Base-by-base conservation (phyloP, 2,797 vertebrate genomes). In the Peromyscus nudipes region DNA sequence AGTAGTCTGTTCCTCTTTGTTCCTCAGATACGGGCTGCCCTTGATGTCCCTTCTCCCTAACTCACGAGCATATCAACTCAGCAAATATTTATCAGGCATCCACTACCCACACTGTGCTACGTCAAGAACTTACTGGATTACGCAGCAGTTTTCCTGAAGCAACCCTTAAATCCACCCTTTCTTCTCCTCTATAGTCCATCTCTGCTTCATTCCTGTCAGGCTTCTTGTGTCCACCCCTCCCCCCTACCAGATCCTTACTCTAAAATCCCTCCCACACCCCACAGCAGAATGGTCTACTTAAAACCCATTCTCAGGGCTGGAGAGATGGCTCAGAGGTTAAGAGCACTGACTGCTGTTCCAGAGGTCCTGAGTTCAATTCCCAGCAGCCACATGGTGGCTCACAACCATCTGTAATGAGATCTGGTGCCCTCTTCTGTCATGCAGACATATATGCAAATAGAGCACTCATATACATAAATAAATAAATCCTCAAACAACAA, bases 61-160 rank as follows among this genome's bases (percentile, higher is more conserved):
- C 76, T 75, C 65, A 84, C 31, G 52, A 81, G 82, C 86, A 10
- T 87, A 96, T 65, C 85, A 65, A 93, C 49, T 76, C 90, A 76
- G 76, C 87, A 79, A 96, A 93, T 94, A 94, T 94, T 97, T 91
- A 92, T 29, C 83, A 73, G 92, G 46, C 46, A 67, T 84, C 92
- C 71, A 62, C 73, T 55, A 27, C 83, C 43, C 17, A 37, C 29
- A 84, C 17, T 65, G 16, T 75, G 55, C 29, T 71, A 37, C 6
- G 2, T 87, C 65, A 90, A 57, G 40, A 92, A 83, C 55, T 81
- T 55, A 43, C 43, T 89, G 43, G 43, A 85, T 79, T 92, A 91
- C 46, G 60, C 1, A 89, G 60, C 73, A 67, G 49, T 89, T 97
- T 90, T 67, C 91, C 71, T n/a, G 49, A 90, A 96, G 89, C 49